Evolutionary conservation across 2,888 invertebrate genomes (phyloP).

Genomic region (Pyrocoelia pectoralis): DNA sequence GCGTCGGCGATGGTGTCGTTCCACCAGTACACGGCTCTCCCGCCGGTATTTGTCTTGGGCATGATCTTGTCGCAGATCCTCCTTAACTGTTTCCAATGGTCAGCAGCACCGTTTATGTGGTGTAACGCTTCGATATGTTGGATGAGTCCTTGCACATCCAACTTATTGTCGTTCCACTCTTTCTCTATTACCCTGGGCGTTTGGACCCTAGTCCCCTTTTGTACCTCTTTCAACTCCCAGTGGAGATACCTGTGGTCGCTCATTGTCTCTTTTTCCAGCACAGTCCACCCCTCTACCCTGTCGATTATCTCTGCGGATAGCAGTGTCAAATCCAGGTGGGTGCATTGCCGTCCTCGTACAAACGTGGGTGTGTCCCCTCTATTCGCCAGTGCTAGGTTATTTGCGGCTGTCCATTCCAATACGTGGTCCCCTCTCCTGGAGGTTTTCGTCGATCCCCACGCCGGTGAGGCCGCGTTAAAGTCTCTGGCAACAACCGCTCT

Average conservation of each 20-base stretch:
- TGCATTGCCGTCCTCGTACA: neutral
- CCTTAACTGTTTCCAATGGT: neutral
- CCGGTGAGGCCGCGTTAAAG: neutral
- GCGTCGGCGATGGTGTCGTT: neutral
- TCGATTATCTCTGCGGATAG: neutral
- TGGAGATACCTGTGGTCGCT: neutral
- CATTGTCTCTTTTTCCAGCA: neutral
- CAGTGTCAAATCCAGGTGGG: neutral
- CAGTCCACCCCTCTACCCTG: neutral
- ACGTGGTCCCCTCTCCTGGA: neutral
- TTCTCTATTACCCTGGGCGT: neutral
- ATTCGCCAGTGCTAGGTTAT: neutral
- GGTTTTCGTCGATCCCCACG: neutral
- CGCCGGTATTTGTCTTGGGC: neutral
- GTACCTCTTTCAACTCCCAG: neutral
- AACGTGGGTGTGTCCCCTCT: neutral
- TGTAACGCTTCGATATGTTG: neutral
- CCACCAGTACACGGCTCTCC: neutral
- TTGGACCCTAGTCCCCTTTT: too few species aligned
- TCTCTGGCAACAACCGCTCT: neutral
- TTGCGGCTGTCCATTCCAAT: neutral
- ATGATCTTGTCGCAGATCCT: neutral
- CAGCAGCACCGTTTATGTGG: too few species aligned
- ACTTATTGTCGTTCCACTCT: neutral
- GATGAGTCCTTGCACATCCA: neutral